Evolutionary conservation across 2,797 vertebrate genomes (phyloP), one percentile per base, ranked within the genome.

Genomic region (Bryconaethiops microstoma): DNA sequence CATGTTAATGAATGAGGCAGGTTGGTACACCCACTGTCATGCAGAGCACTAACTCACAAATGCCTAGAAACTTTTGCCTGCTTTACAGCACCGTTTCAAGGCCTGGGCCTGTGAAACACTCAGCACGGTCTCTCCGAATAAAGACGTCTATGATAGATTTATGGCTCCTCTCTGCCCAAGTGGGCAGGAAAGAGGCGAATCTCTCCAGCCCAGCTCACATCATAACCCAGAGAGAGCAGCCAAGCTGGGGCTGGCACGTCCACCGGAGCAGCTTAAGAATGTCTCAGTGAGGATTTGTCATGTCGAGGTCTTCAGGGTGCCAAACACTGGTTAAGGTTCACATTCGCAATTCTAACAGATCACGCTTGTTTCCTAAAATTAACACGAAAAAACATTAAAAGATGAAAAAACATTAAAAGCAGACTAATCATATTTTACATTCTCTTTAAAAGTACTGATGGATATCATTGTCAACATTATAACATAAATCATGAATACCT

Each of bases 281-380:
- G 79, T 78, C 71, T 76, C 68, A 82, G 72, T 63, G 75, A 74
- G 78, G 72, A 81, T 81, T 84, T 83, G 71, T 84, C 78, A 79
- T 81, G 81, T 76, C 54, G 62, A 84, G 79, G 71, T 78, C 71
- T 83, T 29, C n/a, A 39, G 21, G 8, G 63, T 80, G 80, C 74
- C 82, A 76, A 86, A 65, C 52, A 69, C 77, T 73, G 75, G 72
- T 63, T 72, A 62, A 63, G 68, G 76, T 74, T 69, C 69, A 63
- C 60, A 25, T 52, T 73, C 62, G 39, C n/a, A 65, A 19, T 48
- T 77, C 59, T 59, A 65, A 63, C 21, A 63, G n/a, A 68, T n/a
- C 35, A 16, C 52, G 68, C 45, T 64, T 3, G 48, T 50, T 82
- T 77, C 60, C 68, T 71, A 72, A 71, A 63, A 62, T 77, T 29